A percentile compares a stretch with the other conserved stretches of the same genome.
These are phyloP conservation scores for Entomyzon cyanotis DNA, from an alignment of 2,113 vertebrate species.

Conservation along the genomic window DNA sequence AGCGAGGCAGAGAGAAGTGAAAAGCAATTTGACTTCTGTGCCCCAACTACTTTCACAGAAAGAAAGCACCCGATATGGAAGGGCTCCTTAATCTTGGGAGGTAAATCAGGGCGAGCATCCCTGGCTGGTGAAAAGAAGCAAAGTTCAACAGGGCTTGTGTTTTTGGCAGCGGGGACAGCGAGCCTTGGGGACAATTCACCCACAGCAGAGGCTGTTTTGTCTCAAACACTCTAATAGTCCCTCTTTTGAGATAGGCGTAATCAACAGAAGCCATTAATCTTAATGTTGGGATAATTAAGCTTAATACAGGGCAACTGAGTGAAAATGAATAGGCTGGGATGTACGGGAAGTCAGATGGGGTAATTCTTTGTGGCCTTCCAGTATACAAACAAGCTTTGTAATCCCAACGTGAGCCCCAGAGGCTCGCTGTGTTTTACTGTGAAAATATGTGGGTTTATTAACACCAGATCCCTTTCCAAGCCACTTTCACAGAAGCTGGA, in stretches of 20 bases:
- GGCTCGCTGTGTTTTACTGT: neutral
- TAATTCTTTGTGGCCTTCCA: slow-evolving; percentile 14
- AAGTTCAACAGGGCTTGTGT: neutral
- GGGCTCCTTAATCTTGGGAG: neutral
- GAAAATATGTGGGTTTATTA: neutral
- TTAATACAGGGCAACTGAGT: slow-evolving; percentile 33
- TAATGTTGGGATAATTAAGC: slow-evolving; percentile 42
- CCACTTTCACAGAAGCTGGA: neutral
- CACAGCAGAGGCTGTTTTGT: slow-evolving; percentile 43
- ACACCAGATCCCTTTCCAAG: neutral
- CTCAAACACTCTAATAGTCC: neutral
- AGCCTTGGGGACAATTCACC: slow-evolving; percentile 8
- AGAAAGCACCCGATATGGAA: neutral
- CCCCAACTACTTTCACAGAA: neutral
- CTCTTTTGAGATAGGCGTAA: neutral
- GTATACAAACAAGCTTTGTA: slow-evolving; percentile 20
- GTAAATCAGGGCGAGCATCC: neutral
- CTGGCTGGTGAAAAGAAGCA: neutral
- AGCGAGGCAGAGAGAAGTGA: neutral
- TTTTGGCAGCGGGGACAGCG: neutral
- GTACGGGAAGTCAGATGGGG: slow-evolving; percentile 19
- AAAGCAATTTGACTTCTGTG: neutral
- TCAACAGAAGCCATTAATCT: slow-evolving; percentile 40
- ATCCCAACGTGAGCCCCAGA: neutral
- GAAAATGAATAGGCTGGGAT: slow-evolving; percentile 46